Evolutionary conservation across 53 echinoderm and acorn worm genomes (phyloP), one percentile per base, ranked within the genome.

Genomic region (Echinometra lucunter): DNA sequence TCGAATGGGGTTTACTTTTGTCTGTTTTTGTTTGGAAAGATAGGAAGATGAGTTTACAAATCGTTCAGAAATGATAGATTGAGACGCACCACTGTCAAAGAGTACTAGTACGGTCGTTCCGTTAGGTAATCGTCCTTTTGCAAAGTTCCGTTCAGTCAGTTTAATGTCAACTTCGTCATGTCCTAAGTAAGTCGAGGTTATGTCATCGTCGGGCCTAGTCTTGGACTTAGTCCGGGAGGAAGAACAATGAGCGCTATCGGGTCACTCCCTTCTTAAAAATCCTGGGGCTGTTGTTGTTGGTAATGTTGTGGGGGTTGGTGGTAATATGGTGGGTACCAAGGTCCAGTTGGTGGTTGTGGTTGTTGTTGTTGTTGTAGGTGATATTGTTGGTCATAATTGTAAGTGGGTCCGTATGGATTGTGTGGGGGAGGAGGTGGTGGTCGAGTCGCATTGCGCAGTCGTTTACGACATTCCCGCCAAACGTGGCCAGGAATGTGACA

Each of bases 51-150:
- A 88, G 19, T 66, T 49, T 30, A 89, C 69, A 89, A 42, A 88
- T 6, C 15, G 25, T 8, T 16, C 44, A 66, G 89, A 88, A 25
- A 93, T 70, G 2, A 95, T 38, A 5, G 95, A 45, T 63, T 75
- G 57, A 10, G 94, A 70, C 17, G 95, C 94, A 74, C 95, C 95
- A 75, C 95, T 95, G 28, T 95, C 95, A 87, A 95, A 95, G 5
- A 94, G 44, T 44, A 94, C 30, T 0, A 95, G 87, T 28, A 95
- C 38, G 6, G 37, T 58, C 21, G 94, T 95, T 8, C 95, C 90
- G 89, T 58, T 81, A 2, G 66, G 57, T 40, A 95, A 45, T 42
- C 49, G 47, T 74, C 95, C 95, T 82, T 38, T 58, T 35, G 74
- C 53, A 85, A 83, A 92, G 56, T 91, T 95, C 47, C 82, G 55